phyloP scores from a whole-genome alignment of 2,888 invertebrate species.

The Rotaria socialis region DNA sequence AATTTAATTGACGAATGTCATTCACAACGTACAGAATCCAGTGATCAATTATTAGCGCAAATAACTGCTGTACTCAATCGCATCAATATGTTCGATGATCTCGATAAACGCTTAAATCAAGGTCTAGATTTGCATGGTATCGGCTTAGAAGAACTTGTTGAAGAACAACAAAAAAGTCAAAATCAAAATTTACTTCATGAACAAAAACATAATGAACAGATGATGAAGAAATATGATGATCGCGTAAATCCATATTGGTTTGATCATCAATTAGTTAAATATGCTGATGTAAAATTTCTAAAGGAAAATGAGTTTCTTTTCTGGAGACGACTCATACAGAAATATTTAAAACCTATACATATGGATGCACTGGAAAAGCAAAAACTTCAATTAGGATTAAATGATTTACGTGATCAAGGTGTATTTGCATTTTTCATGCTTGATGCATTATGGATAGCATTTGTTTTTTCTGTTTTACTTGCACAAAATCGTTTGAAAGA shows the following conservation, averaged over 20 bases:
- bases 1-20: constrained; percentile 42
- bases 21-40: constrained; percentile 41
- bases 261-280: constrained; percentile 43
- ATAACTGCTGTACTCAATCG: constrained; percentile 43
- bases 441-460: constrained; percentile 95
- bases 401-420: constrained; percentile 52
- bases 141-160: constrained; percentile 42
- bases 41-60: constrained; percentile 44
- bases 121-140: constrained; percentile 45
- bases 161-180: constrained; percentile 39
- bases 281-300: constrained; percentile 43
- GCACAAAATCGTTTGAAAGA: constrained; percentile 72
- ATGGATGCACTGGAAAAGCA: constrained; percentile 70
- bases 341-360: constrained; percentile 87
- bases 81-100: constrained; percentile 42
- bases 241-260: constrained; percentile 41
- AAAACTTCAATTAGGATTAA: constrained; percentile 50
- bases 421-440: constrained; percentile 79
- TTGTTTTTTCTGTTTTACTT: constrained; percentile 93
- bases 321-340: constrained; percentile 88
- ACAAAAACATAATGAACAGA: constrained; percentile 33
- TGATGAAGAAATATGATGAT: constrained; percentile 19
- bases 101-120: constrained; percentile 45
- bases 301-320: constrained; percentile 76
- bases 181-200: constrained; percentile 18